A percentile compares a stretch with the other conserved stretches of the same genome.
Evolutionary conservation across 2,797 vertebrate genomes (phyloP).

Genomic region (Tragopan temminckii): DNA sequence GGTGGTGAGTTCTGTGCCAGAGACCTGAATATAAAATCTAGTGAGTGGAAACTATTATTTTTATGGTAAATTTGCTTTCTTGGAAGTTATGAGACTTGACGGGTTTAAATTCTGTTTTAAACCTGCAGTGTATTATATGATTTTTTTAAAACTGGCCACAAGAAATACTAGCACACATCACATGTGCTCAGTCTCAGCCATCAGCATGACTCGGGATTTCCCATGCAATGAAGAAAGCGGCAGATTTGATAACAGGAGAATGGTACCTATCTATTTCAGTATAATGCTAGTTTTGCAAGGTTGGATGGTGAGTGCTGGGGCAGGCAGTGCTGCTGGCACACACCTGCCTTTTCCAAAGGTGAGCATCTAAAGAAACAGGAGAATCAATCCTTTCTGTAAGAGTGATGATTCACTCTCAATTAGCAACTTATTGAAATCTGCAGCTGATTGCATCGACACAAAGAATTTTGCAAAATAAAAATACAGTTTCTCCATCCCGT

Average conservation of each 20-base stretch:
- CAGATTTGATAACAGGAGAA: neutral
- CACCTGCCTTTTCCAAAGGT: neutral
- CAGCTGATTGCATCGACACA: neutral
- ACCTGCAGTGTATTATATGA: slow-evolving; percentile 31
- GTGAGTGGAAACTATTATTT: slow-evolving; percentile 41
- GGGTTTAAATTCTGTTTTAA: slow-evolving; percentile 68
- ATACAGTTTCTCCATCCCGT: neutral
- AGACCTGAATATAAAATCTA: slow-evolving; percentile 47
- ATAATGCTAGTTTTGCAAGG: neutral
- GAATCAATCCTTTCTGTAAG: neutral
- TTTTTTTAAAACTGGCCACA: slow-evolving; percentile 41
- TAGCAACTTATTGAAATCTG: neutral
- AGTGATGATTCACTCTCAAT: neutral
- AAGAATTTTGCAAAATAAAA: neutral
- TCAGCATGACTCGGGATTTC: slow-evolving; percentile 44
- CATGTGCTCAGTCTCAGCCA: slow-evolving; percentile 3
- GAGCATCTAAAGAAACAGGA: neutral
- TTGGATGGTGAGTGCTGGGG: accelerated
- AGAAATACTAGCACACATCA: neutral
- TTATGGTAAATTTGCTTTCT: slow-evolving; percentile 52
- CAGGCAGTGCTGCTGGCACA: neutral
- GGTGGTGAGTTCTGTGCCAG: slow-evolving; percentile 22
- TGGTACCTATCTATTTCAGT: neutral
- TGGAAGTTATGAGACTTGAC: slow-evolving; percentile 67
- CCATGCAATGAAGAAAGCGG: neutral